These are phyloP conservation scores for Xestia sexstrigata DNA, from an alignment of 2,888 invertebrate species.

Conservation along the genomic window DNA sequence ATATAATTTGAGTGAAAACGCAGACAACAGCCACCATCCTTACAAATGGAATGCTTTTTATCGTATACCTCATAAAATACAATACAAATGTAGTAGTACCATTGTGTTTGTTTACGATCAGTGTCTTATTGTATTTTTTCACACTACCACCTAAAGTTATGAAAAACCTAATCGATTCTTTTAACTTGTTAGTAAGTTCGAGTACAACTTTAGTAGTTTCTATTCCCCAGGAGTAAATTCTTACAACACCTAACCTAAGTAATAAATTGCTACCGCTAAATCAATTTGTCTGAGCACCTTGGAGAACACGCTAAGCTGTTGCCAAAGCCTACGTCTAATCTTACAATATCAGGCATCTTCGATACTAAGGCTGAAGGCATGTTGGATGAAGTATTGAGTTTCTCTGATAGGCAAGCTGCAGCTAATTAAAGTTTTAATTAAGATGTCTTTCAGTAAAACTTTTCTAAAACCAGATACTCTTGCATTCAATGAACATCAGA, in stretches of 20 bases:
- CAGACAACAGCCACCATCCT: not conserved
- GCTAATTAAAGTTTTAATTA: not conserved
- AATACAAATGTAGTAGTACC: no score
- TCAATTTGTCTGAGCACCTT: conserved; percentile 46
- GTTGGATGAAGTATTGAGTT: not conserved
- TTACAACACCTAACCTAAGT: conserved; percentile 19
- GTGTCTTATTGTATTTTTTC: not conserved
- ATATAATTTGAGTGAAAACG: not conserved
- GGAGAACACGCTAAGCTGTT: conserved; percentile 44
- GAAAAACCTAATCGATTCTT: not conserved
- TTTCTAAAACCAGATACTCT: not conserved
- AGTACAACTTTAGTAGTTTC: not conserved
- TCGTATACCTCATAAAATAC: no score
- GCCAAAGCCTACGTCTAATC: conserved; percentile 31
- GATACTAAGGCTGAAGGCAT: not conserved
- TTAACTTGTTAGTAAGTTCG: conserved; percentile 26
- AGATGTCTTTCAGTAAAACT: not conserved
- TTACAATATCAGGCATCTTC: conserved; percentile 19
- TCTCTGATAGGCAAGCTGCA: not conserved
- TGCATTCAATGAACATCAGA: not conserved
- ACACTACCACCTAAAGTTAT: not conserved
- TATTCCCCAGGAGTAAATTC: conserved; percentile 30
- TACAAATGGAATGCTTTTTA: no score
- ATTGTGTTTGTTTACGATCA: no score
- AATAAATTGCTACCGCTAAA: conserved; percentile 47